Evolutionary conservation across 64 coral and sea anemone species (phyloP).

Genomic region (Actinia equina): DNA sequence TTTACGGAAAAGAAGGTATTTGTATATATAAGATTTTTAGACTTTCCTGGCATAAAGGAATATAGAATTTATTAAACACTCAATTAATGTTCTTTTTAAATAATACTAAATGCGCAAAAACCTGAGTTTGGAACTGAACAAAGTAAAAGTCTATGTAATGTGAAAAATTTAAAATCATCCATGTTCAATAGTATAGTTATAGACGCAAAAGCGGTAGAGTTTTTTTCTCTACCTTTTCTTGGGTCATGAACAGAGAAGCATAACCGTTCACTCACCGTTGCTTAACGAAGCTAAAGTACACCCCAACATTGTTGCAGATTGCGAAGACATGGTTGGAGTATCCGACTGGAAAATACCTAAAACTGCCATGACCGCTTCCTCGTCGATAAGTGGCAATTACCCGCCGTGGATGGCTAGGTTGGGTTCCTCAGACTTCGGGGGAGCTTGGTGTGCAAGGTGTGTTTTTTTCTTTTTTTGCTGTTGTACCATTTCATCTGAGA

Average conservation of each 20-base stretch:
- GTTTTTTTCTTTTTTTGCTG: not conserved
- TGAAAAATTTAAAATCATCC: too few relatives aligned
- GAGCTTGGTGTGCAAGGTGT: slow-evolving; percentile 68
- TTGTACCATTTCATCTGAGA: too few relatives aligned
- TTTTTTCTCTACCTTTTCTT: not conserved
- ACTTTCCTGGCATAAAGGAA: too few relatives aligned
- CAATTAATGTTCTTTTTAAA: too few relatives aligned
- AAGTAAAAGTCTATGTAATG: too few relatives aligned
- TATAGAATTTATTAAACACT: too few relatives aligned
- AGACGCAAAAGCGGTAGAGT: too few relatives aligned
- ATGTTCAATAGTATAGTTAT: too few relatives aligned
- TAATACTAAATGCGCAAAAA: too few relatives aligned
- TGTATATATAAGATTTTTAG: not conserved
- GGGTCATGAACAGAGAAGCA: too few relatives aligned
- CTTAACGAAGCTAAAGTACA: not conserved
- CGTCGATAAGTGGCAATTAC: slow-evolving; percentile 55
- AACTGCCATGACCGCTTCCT: slow-evolving; percentile 61
- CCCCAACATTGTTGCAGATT: not conserved
- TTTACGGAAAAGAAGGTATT: slow-evolving; percentile 17
- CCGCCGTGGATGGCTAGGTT: slow-evolving; percentile 68
- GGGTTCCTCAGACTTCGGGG: slow-evolving; percentile 31
- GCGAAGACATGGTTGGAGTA: slow-evolving; percentile 9
- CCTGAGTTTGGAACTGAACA: too few relatives aligned
- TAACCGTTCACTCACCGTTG: too few relatives aligned
- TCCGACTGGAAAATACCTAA: slow-evolving; percentile 41